Conservation (phyloP, 2,113 vertebrate genomes). For the Mus spicilegus region DNA sequence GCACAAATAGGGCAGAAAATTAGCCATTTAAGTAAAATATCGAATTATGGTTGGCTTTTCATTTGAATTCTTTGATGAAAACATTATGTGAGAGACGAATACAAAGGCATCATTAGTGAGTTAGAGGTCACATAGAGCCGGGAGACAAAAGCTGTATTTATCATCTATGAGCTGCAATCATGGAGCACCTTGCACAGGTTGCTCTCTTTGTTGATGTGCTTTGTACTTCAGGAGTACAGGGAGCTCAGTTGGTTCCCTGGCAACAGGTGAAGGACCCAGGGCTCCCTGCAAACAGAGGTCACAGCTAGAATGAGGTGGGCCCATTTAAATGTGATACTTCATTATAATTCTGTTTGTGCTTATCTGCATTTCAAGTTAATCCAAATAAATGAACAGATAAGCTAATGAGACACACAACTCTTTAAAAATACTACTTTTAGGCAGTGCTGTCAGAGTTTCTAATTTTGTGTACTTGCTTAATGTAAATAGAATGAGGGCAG, state of each 20-base stretch:
- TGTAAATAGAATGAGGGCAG: background rate
- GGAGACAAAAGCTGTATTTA: background rate
- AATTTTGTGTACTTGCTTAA: background rate
- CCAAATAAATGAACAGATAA: background rate
- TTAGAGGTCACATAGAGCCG: background rate
- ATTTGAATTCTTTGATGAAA: conserved; percentile 34
- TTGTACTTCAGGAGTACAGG: background rate
- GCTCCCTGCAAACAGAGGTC: background rate
- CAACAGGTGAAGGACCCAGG: conserved; percentile 5
- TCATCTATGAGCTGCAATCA: background rate
- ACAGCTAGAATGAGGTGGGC: background rate
- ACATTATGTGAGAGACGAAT: background rate
- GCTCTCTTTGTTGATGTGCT: background rate
- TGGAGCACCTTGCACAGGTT: background rate
- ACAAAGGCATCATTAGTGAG: background rate
- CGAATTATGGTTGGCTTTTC: background rate
- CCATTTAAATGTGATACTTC: background rate
- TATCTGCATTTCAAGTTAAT: background rate
- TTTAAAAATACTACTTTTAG: background rate
- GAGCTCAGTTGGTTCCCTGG: background rate
- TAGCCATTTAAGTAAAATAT: background rate
- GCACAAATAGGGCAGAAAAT: background rate
- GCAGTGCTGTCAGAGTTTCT: background rate
- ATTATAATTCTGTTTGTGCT: background rate
- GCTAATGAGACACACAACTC: background rate